Conservation (phyloP, 2,797 vertebrate genomes). For the Sebastes baramenuke region DNA sequence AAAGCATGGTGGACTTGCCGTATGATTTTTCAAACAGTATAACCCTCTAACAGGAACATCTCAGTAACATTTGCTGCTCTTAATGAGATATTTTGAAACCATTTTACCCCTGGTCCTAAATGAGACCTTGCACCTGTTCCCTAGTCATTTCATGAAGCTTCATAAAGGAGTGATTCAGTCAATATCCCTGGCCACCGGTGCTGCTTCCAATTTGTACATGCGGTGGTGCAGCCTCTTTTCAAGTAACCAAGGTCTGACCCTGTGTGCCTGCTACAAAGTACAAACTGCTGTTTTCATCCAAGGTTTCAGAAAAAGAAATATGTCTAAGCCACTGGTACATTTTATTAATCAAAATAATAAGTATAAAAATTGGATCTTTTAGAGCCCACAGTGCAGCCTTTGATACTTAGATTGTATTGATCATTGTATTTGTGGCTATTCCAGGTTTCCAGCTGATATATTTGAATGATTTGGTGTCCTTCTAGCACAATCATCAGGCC, state of each 20-base stretch:
- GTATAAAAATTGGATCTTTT: neutral
- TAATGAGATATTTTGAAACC: slow-evolving; percentile 32
- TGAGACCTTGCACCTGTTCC: slow-evolving; percentile 39
- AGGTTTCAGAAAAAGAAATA: slow-evolving; percentile 10
- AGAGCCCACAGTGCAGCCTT: neutral
- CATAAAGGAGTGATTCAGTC: slow-evolving; percentile 9
- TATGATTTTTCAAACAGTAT: neutral
- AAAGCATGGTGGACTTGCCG: neutral
- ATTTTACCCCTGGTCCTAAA: slow-evolving; percentile 11
- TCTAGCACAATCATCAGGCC: neutral
- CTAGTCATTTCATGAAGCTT: slow-evolving; percentile 15
- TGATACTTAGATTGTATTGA: neutral
- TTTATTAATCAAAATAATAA: neutral
- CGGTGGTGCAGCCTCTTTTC: slow-evolving; percentile 10
- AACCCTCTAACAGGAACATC: neutral
- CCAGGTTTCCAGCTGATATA: neutral
- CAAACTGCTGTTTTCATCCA: slow-evolving; percentile 7
- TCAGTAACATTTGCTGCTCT: slow-evolving; percentile 4
- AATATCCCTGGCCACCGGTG: slow-evolving; percentile 16
- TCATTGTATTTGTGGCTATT: neutral
- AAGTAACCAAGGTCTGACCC: slow-evolving; percentile 39
- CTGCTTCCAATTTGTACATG: slow-evolving; percentile 9
- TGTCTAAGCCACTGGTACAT: neutral
- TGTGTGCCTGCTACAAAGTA: neutral
- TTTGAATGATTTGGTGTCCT: neutral